Percentiles rank a stretch among this genome's conserved stretches.
Evolutionary conservation across 37 sponge, comb jelly and placozoan genomes (phyloP).

Genomic region (Spongilla lacustris): DNA sequence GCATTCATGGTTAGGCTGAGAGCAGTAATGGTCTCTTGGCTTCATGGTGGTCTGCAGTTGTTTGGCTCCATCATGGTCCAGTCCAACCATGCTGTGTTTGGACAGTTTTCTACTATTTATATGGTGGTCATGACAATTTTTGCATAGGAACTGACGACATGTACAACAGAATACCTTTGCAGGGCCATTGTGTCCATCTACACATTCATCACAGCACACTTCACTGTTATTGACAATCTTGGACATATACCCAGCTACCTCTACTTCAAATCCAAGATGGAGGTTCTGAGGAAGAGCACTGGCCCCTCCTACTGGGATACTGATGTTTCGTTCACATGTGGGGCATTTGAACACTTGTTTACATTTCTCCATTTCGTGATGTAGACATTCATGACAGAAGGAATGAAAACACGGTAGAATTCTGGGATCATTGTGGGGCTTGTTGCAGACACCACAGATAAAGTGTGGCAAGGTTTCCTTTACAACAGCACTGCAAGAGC

Average conservation of each 20-base stretch:
- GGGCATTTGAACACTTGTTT: slow-evolving; percentile 24
- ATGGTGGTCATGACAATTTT: slow-evolving; percentile 27
- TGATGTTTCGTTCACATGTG: slow-evolving; percentile 8
- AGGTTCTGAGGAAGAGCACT: slow-evolving; percentile 18
- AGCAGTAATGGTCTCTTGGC: too few species aligned
- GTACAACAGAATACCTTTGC: slow-evolving; percentile 43
- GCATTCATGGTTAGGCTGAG: slow-evolving; percentile 21
- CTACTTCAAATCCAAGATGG: slow-evolving; percentile 36
- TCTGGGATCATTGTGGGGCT: slow-evolving; percentile 39
- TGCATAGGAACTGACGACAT: slow-evolving; percentile 51
- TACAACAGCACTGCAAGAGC: too few species aligned
- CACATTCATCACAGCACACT: slow-evolving; percentile 32
- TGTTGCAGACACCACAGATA: slow-evolving; percentile 22
- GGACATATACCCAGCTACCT: slow-evolving; percentile 12
- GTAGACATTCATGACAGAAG: slow-evolving; percentile 50
- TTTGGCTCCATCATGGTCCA: slow-evolving; percentile 10
- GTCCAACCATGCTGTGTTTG: slow-evolving; percentile 36
- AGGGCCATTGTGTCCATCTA: slow-evolving; percentile 18
- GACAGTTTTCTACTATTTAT: slow-evolving; percentile 6
- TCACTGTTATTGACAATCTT: slow-evolving; percentile 16
- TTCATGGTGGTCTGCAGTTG: too few species aligned
- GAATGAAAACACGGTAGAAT: slow-evolving; percentile 56
- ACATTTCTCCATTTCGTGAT: slow-evolving; percentile 16
- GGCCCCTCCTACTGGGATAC: slow-evolving; percentile 18
- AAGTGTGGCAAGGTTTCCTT: too few species aligned